Evolutionary conservation across 1,140 invertebrate genomes (phyloP).

Genomic region (Nomia melanderi): DNA sequence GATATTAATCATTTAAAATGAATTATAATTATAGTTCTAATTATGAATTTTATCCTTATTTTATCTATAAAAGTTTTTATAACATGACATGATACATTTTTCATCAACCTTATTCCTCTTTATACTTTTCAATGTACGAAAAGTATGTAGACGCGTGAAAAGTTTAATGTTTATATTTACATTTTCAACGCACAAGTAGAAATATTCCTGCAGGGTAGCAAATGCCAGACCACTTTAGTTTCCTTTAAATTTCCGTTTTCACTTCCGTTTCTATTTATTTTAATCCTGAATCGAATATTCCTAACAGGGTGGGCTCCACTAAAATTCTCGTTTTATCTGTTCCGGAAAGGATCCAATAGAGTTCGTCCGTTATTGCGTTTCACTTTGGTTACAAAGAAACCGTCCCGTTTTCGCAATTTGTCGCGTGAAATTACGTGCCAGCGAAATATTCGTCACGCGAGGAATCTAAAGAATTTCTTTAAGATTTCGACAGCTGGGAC

Average conservation of each 20-base stretch:
- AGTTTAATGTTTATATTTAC: too few species aligned
- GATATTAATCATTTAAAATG: not conserved
- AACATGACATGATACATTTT: too few species aligned
- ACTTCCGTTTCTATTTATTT: not conserved
- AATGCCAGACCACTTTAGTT: too few species aligned
- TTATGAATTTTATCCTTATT: too few species aligned
- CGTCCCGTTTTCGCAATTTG: slow-evolving; percentile 1
- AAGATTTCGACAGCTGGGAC: not conserved
- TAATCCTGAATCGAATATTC: slow-evolving; percentile 3
- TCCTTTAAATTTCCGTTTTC: too few species aligned
- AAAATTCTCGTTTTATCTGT: slow-evolving; percentile 4
- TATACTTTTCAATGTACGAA: too few species aligned
- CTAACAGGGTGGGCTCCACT: not conserved
- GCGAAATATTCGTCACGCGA: not conserved
- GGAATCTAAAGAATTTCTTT: not conserved
- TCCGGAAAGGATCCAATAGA: slow-evolving; percentile 10
- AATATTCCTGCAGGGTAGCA: too few species aligned
- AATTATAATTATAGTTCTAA: too few species aligned
- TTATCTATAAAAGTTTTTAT: too few species aligned
- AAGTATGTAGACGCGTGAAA: too few species aligned
- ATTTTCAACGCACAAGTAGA: too few species aligned
- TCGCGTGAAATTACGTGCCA: not conserved
- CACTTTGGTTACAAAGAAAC: slow-evolving; percentile 5
- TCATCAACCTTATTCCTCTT: too few species aligned
- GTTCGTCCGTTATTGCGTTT: slow-evolving; percentile 1